These are phyloP conservation scores for Drosophila hamatofila DNA, from an alignment of 2,888 invertebrate genomes.

Conservation along the genomic window DNA sequence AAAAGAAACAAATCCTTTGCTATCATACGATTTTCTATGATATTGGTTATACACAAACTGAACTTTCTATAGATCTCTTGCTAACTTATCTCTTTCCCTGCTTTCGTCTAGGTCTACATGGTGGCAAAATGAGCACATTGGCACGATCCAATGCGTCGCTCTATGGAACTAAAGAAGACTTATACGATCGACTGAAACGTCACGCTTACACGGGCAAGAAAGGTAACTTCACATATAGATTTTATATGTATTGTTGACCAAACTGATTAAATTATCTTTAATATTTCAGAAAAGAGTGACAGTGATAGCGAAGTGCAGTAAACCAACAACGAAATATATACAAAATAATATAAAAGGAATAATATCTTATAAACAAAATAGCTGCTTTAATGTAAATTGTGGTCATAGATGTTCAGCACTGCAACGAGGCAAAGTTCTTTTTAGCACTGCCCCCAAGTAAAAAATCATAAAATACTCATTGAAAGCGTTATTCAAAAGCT, in stretches of 20 bases:
- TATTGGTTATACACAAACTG: background rate
- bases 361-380: slow-evolving; percentile 46
- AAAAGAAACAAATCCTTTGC: too few relatives aligned
- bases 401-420: slow-evolving; percentile 71
- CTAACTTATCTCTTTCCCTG: background rate
- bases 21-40: too few relatives aligned
- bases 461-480: slow-evolving; percentile 69
- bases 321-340: slow-evolving; percentile 71
- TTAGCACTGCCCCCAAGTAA: slow-evolving; percentile 59
- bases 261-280: slow-evolving; percentile 2
- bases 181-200: slow-evolving; percentile 97
- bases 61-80: background rate
- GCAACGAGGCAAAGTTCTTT: slow-evolving; percentile 46
- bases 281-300: slow-evolving; percentile 95
- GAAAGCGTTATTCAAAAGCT: slow-evolving; percentile 55
- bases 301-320: slow-evolving; percentile 97
- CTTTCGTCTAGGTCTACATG: slow-evolving; percentile 89
- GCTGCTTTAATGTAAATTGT: slow-evolving; percentile 79
- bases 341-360: slow-evolving; percentile 39
- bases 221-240: slow-evolving; percentile 87
- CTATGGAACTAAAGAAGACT: slow-evolving; percentile 97
- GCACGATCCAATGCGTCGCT: slow-evolving; percentile 97
- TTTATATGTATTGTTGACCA: background rate
- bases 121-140: slow-evolving; percentile 96
- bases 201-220: slow-evolving; percentile 97